These are phyloP conservation scores for Amphiprion clarkii DNA, from an alignment of 2,797 vertebrate genomes.

Conservation along the genomic window DNA sequence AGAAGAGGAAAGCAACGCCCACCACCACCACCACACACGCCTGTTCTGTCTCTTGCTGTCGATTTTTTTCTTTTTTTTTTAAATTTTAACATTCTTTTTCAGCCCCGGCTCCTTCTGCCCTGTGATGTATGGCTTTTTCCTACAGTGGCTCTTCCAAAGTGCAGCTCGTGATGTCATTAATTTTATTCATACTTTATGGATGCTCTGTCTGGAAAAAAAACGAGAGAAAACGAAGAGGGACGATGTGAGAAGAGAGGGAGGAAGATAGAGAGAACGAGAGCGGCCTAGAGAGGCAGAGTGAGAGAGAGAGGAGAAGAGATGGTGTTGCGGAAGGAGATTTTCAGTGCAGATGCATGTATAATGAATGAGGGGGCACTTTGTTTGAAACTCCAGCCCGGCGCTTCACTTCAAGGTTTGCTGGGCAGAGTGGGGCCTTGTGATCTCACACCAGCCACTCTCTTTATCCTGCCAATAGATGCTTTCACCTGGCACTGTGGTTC, in stretches of 20 bases:
- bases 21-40: slow-evolving; percentile 30
- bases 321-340: slow-evolving; percentile 85
- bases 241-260: slow-evolving; percentile 60
- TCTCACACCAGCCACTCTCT: slow-evolving; percentile 77
- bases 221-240: slow-evolving; percentile 53
- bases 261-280: slow-evolving; percentile 61
- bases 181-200: slow-evolving; percentile 89
- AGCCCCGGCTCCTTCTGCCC: slow-evolving; percentile 67
- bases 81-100: slow-evolving; percentile 13
- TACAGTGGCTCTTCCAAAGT: slow-evolving; percentile 87
- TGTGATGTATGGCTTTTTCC: slow-evolving; percentile 87
- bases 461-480: slow-evolving; percentile 77
- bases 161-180: slow-evolving; percentile 89
- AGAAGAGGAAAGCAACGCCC: slow-evolving; percentile 62
- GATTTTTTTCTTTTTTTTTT: not conserved
- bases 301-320: slow-evolving; percentile 67
- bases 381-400: slow-evolving; percentile 83
- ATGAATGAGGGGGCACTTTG: slow-evolving; percentile 90
- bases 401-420: slow-evolving; percentile 85
- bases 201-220: slow-evolving; percentile 83
- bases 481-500: slow-evolving; percentile 79
- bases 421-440: slow-evolving; percentile 75
- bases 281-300: slow-evolving; percentile 49
- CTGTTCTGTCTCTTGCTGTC: slow-evolving; percentile 43
- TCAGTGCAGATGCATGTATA: slow-evolving; percentile 88